Percentiles rank a stretch among this genome's conserved stretches.
phyloP scores from a whole-genome alignment of 2,797 vertebrate species.

The Manis crassicaudata region DNA sequence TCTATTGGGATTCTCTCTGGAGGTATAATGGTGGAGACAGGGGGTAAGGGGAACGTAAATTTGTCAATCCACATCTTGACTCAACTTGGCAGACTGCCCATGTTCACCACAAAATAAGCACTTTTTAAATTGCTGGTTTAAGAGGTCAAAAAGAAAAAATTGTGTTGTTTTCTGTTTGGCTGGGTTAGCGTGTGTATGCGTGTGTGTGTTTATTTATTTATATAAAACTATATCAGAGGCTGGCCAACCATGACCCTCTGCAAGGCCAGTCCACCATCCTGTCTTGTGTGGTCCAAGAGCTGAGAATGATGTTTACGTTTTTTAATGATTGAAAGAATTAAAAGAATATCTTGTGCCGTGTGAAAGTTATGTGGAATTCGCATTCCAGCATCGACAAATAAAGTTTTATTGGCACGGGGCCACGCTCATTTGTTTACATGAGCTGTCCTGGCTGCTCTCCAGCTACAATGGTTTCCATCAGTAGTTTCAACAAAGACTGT shows the following conservation, averaged over 20 bases:
- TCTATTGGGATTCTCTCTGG: not conserved
- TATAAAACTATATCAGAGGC: too few relatives aligned
- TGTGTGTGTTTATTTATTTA: not conserved
- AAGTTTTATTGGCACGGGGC: not conserved
- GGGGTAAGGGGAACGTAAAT: rapidly evolving
- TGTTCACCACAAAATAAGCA: not conserved
- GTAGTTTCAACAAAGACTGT: not conserved
- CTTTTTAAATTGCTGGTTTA: not conserved
- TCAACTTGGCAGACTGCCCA: not conserved
- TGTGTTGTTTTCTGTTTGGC: not conserved
- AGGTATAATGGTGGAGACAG: not conserved
- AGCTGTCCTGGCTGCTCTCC: not conserved
- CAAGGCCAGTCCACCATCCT: not conserved
- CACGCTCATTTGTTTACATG: not conserved
- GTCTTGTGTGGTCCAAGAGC: not conserved
- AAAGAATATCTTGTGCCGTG: not conserved
- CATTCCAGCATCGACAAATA: not conserved
- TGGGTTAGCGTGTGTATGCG: not conserved
- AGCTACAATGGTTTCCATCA: too few relatives aligned
- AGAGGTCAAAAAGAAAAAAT: not conserved
- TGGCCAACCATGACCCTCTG: not conserved
- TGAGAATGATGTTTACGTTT: not conserved
- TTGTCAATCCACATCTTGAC: not conserved
- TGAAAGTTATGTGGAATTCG: not conserved
- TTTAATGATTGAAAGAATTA: not conserved